Evolutionary conservation across 2,888 invertebrate species (phyloP).

Genomic region (Lepidonotus clava): DNA sequence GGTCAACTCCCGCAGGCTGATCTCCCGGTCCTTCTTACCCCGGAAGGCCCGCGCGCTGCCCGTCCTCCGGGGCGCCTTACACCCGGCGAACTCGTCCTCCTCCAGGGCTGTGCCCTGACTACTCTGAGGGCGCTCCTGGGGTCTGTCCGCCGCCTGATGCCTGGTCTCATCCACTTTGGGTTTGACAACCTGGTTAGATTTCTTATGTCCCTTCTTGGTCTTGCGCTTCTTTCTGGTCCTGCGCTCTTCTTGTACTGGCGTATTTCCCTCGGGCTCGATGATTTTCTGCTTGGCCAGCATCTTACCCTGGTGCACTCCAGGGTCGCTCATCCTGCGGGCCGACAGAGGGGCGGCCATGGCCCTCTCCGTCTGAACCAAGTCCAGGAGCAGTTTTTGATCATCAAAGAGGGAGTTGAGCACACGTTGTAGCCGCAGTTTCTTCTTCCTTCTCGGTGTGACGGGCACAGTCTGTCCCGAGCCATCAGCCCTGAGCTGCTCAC

Average conservation of each 20-base stretch:
- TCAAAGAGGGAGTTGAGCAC: neutral
- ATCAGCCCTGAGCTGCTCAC: too few relatives aligned
- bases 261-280: neutral
- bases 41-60: constrained; percentile 18
- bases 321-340: constrained; percentile 21
- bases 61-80: neutral
- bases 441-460: neutral
- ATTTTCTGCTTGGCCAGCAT: constrained; percentile 1
- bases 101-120: neutral
- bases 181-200: neutral
- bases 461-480: neutral
- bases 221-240: neutral
- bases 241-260: neutral
- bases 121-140: neutral
- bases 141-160: too few relatives aligned
- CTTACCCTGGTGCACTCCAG: constrained; percentile 15
- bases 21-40: neutral
- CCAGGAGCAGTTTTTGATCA: neutral
- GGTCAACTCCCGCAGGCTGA: constrained; percentile 42
- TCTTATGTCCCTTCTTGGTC: constrained; percentile 22
- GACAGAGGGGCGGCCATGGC: neutral
- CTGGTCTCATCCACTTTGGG: neutral
- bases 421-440: neutral
- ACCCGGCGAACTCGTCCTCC: neutral
- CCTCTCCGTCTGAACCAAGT: neutral